Conservation (phyloP, 2,113 vertebrate species). For the Lasiurus borealis region DNA sequence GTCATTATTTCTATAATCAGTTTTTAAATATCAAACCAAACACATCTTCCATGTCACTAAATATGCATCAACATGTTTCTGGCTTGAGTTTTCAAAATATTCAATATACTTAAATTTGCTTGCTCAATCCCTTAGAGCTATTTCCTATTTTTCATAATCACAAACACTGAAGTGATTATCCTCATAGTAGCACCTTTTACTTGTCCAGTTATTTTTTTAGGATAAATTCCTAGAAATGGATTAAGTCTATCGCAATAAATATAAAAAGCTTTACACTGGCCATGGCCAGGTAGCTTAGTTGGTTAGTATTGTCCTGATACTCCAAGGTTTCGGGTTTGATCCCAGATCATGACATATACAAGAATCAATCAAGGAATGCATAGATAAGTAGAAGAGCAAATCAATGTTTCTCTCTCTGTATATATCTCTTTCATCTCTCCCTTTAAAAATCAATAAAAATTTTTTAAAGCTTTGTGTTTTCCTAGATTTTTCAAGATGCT, state of each 20-base stretch:
- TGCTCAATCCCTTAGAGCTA: not conserved
- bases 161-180: not conserved
- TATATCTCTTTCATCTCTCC: not conserved
- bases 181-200: not conserved
- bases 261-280: not conserved
- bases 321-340: not conserved
- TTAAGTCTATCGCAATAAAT: not conserved
- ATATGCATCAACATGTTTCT: not conserved
- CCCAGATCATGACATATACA: not conserved
- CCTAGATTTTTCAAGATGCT: constrained; percentile 21
- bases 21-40: not conserved
- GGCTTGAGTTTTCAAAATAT: not conserved
- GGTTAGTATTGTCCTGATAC: not conserved
- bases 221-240: not conserved
- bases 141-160: constrained; percentile 41
- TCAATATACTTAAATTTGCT: not conserved
- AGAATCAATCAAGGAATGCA: not conserved
- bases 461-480: not conserved
- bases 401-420: not conserved
- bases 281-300: not conserved
- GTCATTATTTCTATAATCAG: not conserved
- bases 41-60: not conserved
- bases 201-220: not conserved
- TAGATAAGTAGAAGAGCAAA: not conserved
- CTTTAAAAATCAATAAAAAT: not conserved